Evolutionary conservation across 2,888 invertebrate species (phyloP), one percentile per base, ranked within the genome.

Genomic region (Globia sparganii): DNA sequence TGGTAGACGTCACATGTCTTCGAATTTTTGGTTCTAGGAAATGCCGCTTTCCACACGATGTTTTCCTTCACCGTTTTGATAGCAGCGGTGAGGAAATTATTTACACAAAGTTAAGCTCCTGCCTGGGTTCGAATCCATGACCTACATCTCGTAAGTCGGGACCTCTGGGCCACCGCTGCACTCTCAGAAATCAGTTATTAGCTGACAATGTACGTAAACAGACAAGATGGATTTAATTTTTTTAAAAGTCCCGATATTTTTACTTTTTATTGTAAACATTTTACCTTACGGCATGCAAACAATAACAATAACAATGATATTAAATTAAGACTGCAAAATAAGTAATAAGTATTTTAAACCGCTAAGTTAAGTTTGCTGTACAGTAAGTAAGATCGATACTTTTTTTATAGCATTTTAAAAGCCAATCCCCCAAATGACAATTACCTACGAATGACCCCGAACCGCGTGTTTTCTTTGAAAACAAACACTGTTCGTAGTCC

Each of bases 191-290:
- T 37, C 37, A 37, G 9, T 18, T 46, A 46, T 46, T 46, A 18
- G 58, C 28, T 15, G 6, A 58, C 3, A 13, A 13, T 34, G 0
- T 25, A 2, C 0, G 3, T 61, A 61, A 11, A 31, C 25, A 62
- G 13, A 25, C 6, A 34, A 25, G 6, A 15, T 25, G 6, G 34
- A 13, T 13, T 25, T n/a, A n/a, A n/a, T n/a, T 61, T 13, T 34
- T 0, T 0, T 6, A 34, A 34, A 25, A 13, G 1, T 28, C 9
- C 4, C 21, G 28, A 6, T 4, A 18, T 2, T 18, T n/a, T 18
- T 9, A n/a, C 13, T 1, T 62, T 34, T 1, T 15, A 37, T 37
- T 34, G 4, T 21, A 21, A 11, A 25, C 4, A 37, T 62, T 37
- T 25, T 37, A 64, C n/a, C n/a, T 65, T 25, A 15, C 13, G 25